phyloP scores from a whole-genome alignment of 2,888 invertebrate species.

The Cactoblastis cactorum region DNA sequence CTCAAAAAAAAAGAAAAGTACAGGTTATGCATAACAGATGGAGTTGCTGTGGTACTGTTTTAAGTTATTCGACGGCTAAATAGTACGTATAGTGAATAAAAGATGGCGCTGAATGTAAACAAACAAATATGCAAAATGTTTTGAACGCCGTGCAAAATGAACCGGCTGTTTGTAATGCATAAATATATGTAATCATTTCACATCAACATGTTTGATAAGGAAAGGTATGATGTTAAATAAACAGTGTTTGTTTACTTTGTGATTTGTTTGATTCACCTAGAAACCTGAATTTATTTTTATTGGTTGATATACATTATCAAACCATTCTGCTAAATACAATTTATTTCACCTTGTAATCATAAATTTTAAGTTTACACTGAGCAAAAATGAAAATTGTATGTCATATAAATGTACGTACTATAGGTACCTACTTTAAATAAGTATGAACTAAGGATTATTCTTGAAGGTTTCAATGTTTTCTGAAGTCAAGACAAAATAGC shows the following conservation, averaged over 20 bases:
- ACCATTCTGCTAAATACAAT: too few relatives aligned
- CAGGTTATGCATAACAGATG: slow-evolving; percentile 61
- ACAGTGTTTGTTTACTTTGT: background rate
- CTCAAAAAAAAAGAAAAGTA: slow-evolving; percentile 54
- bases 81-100: slow-evolving; percentile 26
- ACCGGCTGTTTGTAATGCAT: slow-evolving; percentile 13
- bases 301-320: background rate
- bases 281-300: slow-evolving; percentile 2
- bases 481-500: too few relatives aligned
- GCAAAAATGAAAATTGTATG: too few relatives aligned
- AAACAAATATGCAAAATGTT: background rate
- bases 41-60: slow-evolving; percentile 28
- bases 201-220: slow-evolving; percentile 25
- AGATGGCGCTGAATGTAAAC: slow-evolving; percentile 47
- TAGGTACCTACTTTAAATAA: too few relatives aligned
- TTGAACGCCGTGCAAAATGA: background rate
- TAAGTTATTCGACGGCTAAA: slow-evolving; percentile 5
- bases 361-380: too few relatives aligned
- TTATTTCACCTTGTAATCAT: too few relatives aligned
- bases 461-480: too few relatives aligned
- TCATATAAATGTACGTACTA: too few relatives aligned
- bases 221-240: slow-evolving; percentile 30
- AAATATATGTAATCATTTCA: slow-evolving; percentile 12
- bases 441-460: too few relatives aligned
- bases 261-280: slow-evolving; percentile 5